Evolutionary conservation across 2,888 invertebrate genomes (phyloP).

Genomic region (Odontomyia ornata): DNA sequence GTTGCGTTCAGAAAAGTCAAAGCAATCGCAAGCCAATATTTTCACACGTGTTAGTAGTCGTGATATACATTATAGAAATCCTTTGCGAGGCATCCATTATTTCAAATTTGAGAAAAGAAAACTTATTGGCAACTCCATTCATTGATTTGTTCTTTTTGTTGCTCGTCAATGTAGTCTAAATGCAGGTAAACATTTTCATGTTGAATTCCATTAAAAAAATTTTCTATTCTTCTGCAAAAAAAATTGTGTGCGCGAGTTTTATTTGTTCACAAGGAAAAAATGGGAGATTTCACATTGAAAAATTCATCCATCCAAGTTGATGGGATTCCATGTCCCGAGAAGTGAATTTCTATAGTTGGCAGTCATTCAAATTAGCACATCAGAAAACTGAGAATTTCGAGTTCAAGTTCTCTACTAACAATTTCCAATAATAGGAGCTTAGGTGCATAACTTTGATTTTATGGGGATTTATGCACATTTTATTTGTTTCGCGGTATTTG

Average conservation of each 20-base stretch:
- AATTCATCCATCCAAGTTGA: background rate
- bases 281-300: constrained; percentile 18
- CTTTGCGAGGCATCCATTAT: too few relatives aligned
- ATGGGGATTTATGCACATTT: too few relatives aligned
- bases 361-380: constrained; percentile 2
- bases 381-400: background rate
- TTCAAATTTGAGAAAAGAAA: too few relatives aligned
- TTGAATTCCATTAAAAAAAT: constrained; percentile 21
- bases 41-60: too few relatives aligned
- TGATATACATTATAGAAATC: too few relatives aligned
- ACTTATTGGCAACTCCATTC: background rate
- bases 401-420: background rate
- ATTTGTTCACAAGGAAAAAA: constrained; percentile 17
- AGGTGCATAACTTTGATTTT: background rate
- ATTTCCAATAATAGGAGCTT: background rate
- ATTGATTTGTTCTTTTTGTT: too few relatives aligned
- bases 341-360: background rate
- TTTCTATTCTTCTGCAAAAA: too few relatives aligned
- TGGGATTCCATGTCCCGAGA: background rate
- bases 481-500: too few relatives aligned
- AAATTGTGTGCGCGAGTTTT: too few relatives aligned
- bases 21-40: too few relatives aligned
- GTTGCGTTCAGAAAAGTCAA: too few relatives aligned
- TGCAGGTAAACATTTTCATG: constrained; percentile 23
- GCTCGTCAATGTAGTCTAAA: background rate